These are phyloP conservation scores for Polymixis flavicincta DNA, from an alignment of 2,888 invertebrate species.

Conservation along the genomic window DNA sequence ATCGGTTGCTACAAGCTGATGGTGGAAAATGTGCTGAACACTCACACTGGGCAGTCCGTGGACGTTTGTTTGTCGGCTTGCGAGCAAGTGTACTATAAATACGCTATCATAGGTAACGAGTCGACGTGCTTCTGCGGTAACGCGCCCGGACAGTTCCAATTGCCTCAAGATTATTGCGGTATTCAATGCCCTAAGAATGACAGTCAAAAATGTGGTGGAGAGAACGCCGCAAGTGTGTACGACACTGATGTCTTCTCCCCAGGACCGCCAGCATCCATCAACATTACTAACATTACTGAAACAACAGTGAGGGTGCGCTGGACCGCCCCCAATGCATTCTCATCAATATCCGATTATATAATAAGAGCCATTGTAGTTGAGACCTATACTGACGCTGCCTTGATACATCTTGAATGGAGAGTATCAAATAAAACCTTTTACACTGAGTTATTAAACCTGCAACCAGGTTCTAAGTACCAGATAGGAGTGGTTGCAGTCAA, in stretches of 20 bases:
- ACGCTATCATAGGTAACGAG: conserved; percentile 85
- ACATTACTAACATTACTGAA: conserved; percentile 91
- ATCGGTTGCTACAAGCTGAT: conserved; percentile 84
- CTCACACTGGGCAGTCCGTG: conserved; percentile 87
- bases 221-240: conserved; percentile 92
- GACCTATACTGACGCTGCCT: conserved; percentile 90
- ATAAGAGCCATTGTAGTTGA: conserved; percentile 89
- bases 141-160: conserved; percentile 81
- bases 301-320: conserved; percentile 91
- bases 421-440: conserved; percentile 91
- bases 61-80: conserved; percentile 87
- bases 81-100: conserved; percentile 86
- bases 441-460: conserved; percentile 91
- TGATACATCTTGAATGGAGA: conserved; percentile 90
- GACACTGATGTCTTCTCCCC: conserved; percentile 92
- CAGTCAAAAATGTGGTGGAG: conserved; percentile 92
- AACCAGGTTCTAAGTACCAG: conserved; percentile 94
- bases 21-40: conserved; percentile 80
- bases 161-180: conserved; percentile 87
- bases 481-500: conserved; percentile 93
- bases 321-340: conserved; percentile 90
- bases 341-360: conserved; percentile 89
- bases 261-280: conserved; percentile 92
- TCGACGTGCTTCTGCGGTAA: conserved; percentile 88
- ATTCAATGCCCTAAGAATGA: conserved; percentile 91